Evolutionary conservation across 64 coral and sea anemone genomes (phyloP), one percentile per base, ranked within the genome.

Genomic region (Montipora foliosa): DNA sequence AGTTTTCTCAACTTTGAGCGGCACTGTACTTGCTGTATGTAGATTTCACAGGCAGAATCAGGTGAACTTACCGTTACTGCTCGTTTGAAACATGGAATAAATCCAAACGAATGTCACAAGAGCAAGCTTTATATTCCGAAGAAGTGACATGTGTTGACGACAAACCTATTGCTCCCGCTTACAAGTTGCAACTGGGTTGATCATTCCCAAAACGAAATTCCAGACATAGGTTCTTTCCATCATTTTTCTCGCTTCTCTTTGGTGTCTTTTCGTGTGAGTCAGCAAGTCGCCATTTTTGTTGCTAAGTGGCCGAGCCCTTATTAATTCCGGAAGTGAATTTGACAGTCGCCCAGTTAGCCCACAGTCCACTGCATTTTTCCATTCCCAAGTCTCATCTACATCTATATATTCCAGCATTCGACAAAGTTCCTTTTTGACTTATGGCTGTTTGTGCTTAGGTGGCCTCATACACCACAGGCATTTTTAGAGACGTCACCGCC

Each of bases 61-160:
- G 61, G 5, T 80, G 17, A 9, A 64, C 73, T 78, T 78, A 89
- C 72, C 72, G 21, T 76, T 19, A 21, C 14, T 89, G 47, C 49
- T 21, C 59, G 12, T 59, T 37, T 76, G 87, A 55, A 86, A 70
- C 45, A 21, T 48, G 44, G 15, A 71, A 68, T 5, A 17, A 72
- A 72, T 21, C 66, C 44, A 86, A 47, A 45, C 66, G 8, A 86
- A 49, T 4, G 16, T 17, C 66, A 86, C 3, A 1, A 70, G 82
- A 49, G 50, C 0, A 37, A 37, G 37, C 37, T 37, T 37, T 37
- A 37, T 37, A 70, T 16, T 78, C 45, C 6, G 71, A 16, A 50
- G 17, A 17, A 50, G 62, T 49, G 17, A 70, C 82, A 86, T 86
- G 17, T 44, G 17, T 44, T 20, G 11, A 83, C 13, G 7, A 44